phyloP scores from a whole-genome alignment of 1,140 invertebrate genomes.

The Drosophila ananassae region DNA sequence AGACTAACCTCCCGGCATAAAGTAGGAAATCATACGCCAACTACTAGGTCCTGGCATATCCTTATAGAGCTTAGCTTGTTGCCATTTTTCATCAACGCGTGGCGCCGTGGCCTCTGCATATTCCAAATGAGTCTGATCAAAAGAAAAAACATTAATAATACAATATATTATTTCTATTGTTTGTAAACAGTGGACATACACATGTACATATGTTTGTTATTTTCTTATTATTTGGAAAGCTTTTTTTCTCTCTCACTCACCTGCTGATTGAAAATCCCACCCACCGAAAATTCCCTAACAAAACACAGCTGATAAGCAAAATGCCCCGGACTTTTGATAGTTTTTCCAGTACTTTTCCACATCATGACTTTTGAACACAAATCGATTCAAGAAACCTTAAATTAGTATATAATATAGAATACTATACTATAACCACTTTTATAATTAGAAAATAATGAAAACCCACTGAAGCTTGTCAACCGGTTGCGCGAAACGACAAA shows the following conservation, averaged over 20 bases:
- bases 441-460: not conserved
- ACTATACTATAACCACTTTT: conserved; percentile 14
- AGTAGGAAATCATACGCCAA: conserved; percentile 45
- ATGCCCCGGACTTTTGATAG: not conserved
- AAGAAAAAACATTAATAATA: not conserved
- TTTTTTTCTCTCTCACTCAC: conserved; percentile 38
- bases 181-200: conserved; percentile 61
- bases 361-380: not conserved
- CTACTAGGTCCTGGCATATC: conserved; percentile 59
- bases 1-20: conserved; percentile 68
- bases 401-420: not conserved
- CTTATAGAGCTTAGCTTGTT: conserved; percentile 51
- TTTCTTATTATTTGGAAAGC: conserved; percentile 4
- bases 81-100: conserved; percentile 62
- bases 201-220: not conserved
- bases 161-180: conserved; percentile 36
- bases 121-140: conserved; percentile 34
- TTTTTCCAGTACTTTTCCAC: conserved; percentile 27
- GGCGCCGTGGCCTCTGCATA: conserved; percentile 30
- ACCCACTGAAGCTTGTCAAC: not conserved
- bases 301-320: conserved; percentile 38
- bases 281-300: conserved; percentile 27
- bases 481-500: not conserved
- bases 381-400: conserved; percentile 5
- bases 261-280: conserved; percentile 45